Base-by-base conservation (phyloP, 2,797 vertebrate genomes). In the Yasuhikotakia modesta region DNA sequence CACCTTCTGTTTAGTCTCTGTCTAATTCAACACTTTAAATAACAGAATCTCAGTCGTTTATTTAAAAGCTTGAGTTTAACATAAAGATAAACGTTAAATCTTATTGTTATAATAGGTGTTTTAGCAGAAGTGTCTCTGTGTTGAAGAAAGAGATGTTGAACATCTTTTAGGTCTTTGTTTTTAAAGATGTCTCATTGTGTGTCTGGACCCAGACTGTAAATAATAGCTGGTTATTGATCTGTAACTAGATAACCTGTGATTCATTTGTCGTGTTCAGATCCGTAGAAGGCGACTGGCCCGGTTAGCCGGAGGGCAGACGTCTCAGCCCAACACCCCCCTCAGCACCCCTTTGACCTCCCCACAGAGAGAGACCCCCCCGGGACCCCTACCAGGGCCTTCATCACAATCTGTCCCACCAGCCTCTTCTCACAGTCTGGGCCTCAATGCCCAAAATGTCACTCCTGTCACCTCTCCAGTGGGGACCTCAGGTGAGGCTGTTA, bases 401-500 rank as follows among this genome's bases (percentile, higher is more conserved):
- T 82, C 92, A 21, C 94, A 95, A 78, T 90, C 95, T 14, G 87
- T 95, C 68, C 92, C 94, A 86, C 90, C 95, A 57, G 94, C 93
- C 85, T 93, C 94, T 70, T 95, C 97, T 55, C 96, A 98, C 81
- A 95, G 92, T 74, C 91, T 98, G 78, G 96, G 96, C 74, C 93
- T 99, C 55, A 95, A 83, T 70, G 95, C 96, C 79, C 96, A 98
- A 85, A 96, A 91, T 91, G 93, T 96, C 90, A 98, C 97, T 82
- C 97, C 97, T 82, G 96, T 95, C 92, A 99, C 97, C 89, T 99
- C 98, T 81, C 98, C 98, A 0, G 96, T 99, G 83, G 96, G 97
- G 70, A 95, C 95, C 17, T 91, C 97, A 91, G 98, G 98, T 98
- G 92, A 90, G 88, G 39, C 39, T 43, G 39, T 43, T 43, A 43